Base-by-base conservation (phyloP, 2,113 vertebrate species). In the Phrynosoma blainvillii region DNA sequence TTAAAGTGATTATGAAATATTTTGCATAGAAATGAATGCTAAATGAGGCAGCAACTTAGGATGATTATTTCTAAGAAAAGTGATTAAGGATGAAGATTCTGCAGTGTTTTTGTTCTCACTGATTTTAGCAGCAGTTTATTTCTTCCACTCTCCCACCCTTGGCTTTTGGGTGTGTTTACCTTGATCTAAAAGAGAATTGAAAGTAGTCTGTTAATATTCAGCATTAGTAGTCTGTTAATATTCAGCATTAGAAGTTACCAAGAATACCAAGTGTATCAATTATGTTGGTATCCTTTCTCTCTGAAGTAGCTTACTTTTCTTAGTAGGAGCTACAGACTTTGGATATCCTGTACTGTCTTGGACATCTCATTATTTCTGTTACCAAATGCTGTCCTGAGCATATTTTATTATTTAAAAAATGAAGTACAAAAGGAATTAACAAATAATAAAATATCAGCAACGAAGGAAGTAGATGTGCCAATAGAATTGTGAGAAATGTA, bases 31-130 rank as follows among this genome's bases (percentile, higher is more conserved):
- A 75, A 32, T 76, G 84, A 76, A 86, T 86, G 42, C 82, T 84
- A 66, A 91, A 84, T 84, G 92, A 95, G 95, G n/a, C 66, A 88
- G 23, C 4, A 75, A 84, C 82, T 89, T 40, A 84, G 88, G 14
- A 73, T 85, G 40, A 91, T 87, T 76, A 82, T 74, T 59, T 90
- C 89, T 85, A 52, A 47, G 68, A 73, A 79, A 77, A 32, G 42
- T 80, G 66, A 87, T 91, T 88, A 78, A 68, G 87, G 79, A 82
- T 90, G 87, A 89, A 87, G 88, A 65, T 18, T 89, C 90, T 66
- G 83, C 87, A 92, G 89, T 86, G 84, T 14, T 87, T 90, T 27
- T 71, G 30, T 27, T 62, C 59, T 62, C 59, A 62, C 59, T 62
- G 59, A 62, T 62, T 62, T 62, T 18, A 62, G 59, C 13, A 62